These are phyloP conservation scores for Leuciscus idus DNA, from an alignment of 2,113 vertebrate genomes.

Conservation along the genomic window DNA sequence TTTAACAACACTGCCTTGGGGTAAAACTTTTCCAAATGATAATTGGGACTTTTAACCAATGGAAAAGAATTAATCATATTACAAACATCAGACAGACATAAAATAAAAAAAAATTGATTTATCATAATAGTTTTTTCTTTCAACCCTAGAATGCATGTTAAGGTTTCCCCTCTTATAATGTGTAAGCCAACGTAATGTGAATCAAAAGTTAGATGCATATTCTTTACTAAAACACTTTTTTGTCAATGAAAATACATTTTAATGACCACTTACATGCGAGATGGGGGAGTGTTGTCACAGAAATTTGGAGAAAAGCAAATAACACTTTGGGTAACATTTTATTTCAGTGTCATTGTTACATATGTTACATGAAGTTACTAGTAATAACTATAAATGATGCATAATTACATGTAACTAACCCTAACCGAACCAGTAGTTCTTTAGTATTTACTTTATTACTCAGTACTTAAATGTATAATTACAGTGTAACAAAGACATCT, in stretches of 20 bases:
- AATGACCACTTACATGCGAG: too few relatives aligned
- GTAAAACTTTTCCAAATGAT: conserved; percentile 35
- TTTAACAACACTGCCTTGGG: conserved; percentile 43
- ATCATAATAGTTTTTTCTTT: background rate
- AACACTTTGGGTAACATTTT: background rate
- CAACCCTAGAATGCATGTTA: background rate
- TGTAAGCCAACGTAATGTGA: too few relatives aligned
- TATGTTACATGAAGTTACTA: too few relatives aligned
- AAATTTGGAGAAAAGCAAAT: background rate
- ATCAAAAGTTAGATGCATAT: background rate
- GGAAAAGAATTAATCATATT: conserved; percentile 32
- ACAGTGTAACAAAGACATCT: too few relatives aligned
- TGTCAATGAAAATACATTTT: background rate
- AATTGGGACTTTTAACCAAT: conserved; percentile 35
- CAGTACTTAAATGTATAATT: too few relatives aligned
- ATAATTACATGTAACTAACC: too few relatives aligned
- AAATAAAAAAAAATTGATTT: background rate
- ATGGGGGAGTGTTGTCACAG: too few relatives aligned
- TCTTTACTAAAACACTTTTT: background rate
- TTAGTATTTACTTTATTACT: too few relatives aligned
- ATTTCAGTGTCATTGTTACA: too few relatives aligned
- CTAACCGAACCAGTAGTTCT: too few relatives aligned
- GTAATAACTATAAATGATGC: too few relatives aligned
- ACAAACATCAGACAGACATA: background rate
- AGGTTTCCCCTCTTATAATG: background rate